Percentiles rank a stretch among this genome's conserved stretches.
Conservation (phyloP, 2,797 vertebrate genomes). For the Falco cherrug region DNA sequence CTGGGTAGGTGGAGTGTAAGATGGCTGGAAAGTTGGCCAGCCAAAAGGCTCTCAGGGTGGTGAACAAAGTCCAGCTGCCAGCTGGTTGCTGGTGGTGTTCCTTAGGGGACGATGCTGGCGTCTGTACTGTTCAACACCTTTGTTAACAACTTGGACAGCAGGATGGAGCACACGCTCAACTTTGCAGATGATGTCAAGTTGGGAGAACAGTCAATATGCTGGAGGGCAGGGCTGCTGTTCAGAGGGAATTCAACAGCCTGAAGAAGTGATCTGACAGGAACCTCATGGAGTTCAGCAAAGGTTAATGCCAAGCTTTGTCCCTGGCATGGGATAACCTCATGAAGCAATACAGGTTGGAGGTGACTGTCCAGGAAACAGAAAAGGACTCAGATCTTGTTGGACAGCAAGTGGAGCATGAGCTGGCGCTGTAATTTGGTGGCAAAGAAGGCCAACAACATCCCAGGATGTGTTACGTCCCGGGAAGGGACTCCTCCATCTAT, state of each 20-base stretch:
- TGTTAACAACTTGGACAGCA: neutral
- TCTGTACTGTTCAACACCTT: neutral
- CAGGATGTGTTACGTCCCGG: neutral
- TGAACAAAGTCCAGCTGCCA: neutral
- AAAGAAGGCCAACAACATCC: neutral
- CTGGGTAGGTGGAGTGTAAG: neutral
- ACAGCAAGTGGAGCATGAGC: neutral
- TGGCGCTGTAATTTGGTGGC: neutral
- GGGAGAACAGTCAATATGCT: neutral
- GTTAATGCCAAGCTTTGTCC: neutral
- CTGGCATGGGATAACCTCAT: neutral
- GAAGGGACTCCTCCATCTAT: neutral
- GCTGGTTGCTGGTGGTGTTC: neutral
- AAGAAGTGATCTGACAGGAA: neutral
- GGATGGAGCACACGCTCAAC: fast-evolving
- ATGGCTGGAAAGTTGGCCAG: neutral
- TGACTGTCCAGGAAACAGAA: neutral
- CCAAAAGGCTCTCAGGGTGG: too few relatives aligned
- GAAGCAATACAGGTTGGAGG: neutral
- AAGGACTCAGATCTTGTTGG: neutral
- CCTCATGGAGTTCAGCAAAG: neutral
- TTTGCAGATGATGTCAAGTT: neutral
- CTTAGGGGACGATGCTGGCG: neutral
- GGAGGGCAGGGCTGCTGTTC: neutral
- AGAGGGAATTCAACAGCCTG: neutral